Base-by-base conservation (phyloP, 2,113 vertebrate species). In the Syngnathoides biaculeatus region DNA sequence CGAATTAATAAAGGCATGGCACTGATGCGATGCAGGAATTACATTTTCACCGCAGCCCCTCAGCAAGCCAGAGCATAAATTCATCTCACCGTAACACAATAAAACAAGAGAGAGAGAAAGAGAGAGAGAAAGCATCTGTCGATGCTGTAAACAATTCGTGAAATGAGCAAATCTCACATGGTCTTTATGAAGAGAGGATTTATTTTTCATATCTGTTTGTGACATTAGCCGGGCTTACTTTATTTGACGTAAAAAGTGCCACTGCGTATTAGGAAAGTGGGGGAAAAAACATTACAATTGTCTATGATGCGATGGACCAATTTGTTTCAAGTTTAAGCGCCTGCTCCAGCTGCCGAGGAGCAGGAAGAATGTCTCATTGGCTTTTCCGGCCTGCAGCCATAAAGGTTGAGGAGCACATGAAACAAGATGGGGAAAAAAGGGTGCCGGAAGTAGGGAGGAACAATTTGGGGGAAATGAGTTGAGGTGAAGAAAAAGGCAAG, bases 1-100 rank as follows among this genome's bases (percentile, higher is more conserved):
- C 47, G 78, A 82, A 86, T 72, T 8, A 84, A 76, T 75, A 65
- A 77, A 82, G 75, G 67, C 65, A 74, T 67, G 74, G 66, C 65
- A 71, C 68, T 60, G 76, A 50, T 30, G 71, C 53, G 68, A 60
- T 43, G 27, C 67, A 52, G 67, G 56, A 47, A 62, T 68, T 57
- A 40, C 68, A 71, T 50, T 79, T 55, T 71, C 47, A 40, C 53
- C 48, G 26, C 3, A 59, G 59, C 56, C 67, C 61, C 66, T 60
- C 61, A 1, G 22, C 12, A 60, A n/a, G 50, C 42, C 61, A 47
- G 73, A 22, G 55, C 27, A 2, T 5, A 56, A 58, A 78, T 79
- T 68, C 20, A 69, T 83, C 67, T 61, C 67, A 52, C 52, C 50
- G 42, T 47, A 45, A 55, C 45, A 43, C 60, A 67, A 64, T 78